A percentile compares a stretch with the other conserved stretches of the same genome.
Conservation (phyloP, 30 jellyfish, hydroid and myxozoan genomes). For the Hydractinia echinata region DNA sequence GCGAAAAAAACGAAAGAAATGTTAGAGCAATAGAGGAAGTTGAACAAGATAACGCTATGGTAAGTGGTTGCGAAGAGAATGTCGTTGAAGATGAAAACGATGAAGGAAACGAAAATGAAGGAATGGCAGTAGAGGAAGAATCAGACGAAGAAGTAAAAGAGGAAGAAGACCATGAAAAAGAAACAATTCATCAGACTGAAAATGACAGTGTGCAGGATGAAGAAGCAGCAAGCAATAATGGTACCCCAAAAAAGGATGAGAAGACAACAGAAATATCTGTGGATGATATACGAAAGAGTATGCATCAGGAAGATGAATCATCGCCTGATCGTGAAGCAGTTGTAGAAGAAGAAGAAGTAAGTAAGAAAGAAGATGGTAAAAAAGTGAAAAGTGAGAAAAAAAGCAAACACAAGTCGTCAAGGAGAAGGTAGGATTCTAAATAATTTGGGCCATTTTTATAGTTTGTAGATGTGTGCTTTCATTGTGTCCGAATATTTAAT, state of each 20-base stretch:
- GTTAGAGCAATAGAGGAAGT: not conserved
- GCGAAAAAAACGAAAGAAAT: too few relatives aligned
- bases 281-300: not conserved
- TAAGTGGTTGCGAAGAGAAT: not conserved
- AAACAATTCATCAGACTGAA: not conserved
- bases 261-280: too few relatives aligned
- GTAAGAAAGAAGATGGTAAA: not conserved
- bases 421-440: not conserved
- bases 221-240: too few relatives aligned
- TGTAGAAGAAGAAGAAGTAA: constrained; percentile 18
- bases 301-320: constrained; percentile 2
- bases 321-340: not conserved
- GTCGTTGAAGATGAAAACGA: constrained; percentile 9
- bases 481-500: too few relatives aligned
- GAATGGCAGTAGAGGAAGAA: constrained; percentile 3
- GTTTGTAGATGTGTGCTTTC: too few relatives aligned
- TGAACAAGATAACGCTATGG: not conserved
- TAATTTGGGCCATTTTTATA: not conserved
- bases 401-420: not conserved
- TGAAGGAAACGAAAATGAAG: constrained; percentile 13
- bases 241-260: too few relatives aligned
- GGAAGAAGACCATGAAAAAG: constrained; percentile 20
- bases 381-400: not conserved
- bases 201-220: too few relatives aligned
- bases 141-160: constrained; percentile 31